Evolutionary conservation across 1,140 invertebrate genomes (phyloP), one percentile per base, ranked within the genome.

Genomic region (Pissodes strobi): DNA sequence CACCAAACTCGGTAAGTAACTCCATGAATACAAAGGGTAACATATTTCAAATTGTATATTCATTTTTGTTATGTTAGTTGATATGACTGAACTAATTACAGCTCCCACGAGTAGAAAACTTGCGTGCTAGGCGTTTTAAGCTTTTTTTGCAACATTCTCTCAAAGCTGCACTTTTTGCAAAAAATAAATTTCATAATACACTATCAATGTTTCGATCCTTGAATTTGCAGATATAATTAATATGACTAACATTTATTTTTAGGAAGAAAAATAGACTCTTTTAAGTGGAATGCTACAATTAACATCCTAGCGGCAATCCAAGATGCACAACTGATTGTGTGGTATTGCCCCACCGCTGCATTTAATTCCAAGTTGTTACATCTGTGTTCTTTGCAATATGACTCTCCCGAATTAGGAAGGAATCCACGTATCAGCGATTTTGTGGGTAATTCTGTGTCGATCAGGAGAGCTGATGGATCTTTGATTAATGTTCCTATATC

Each of bases 251-350:
- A 23, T 49, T 10, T 45, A 22, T 38, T 76, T 79, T 43, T 60
- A 90, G 90, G 87, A 65, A 82, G 84, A 17, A 92, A 94, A 84
- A 86, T 94, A 1, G 86, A 90, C 25, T 87, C 88, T 12, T 84
- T 95, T 39, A 82, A 81, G 64, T 96, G 94, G 92, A 92, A 93
- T 70, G 87, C 87, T 52, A 86, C 88, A 58, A 85, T 88, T 1
- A 94, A 94, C 76, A 91, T 95, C 73, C 78, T 97, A 61, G 90
- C 90, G 19, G 90, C 89, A 1, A 86, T 96, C 60, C 85, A 93
- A 66, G 93, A 96, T 69, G 84, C 87, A 0, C 88, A 86, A 69
- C 80, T 96, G 17, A 87, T 88, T 17, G 86, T 96, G n/a, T 96
- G 92, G 89, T 88, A 91, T 66, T 94, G 90, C 75, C 94, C 94